A percentile compares a stretch with the other conserved stretches of the same genome.
Conservation (phyloP, 1,140 invertebrate genomes). For the Aphidius gifuensis region DNA sequence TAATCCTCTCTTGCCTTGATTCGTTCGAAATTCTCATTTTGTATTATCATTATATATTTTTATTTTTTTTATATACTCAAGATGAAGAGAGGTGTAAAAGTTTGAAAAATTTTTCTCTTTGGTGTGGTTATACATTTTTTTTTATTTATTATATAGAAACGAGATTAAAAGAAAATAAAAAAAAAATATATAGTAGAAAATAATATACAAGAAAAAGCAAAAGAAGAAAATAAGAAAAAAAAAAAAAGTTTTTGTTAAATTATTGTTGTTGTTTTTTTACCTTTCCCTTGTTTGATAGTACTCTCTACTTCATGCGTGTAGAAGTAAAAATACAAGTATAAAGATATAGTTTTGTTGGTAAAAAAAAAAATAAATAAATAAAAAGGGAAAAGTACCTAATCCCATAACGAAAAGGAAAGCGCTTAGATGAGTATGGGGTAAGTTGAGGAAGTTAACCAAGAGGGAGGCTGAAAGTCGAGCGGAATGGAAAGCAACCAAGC, state of each 20-base stretch:
- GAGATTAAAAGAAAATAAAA: no score
- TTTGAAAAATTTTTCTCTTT: no score
- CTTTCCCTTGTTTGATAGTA: not conserved
- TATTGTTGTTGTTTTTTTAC: constrained; percentile 3
- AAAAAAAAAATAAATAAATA: not conserved
- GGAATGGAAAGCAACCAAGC: constrained; percentile 17
- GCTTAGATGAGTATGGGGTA: constrained; percentile 15
- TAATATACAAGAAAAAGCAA: not conserved
- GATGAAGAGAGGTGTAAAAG: no score
- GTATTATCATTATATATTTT: not conserved
- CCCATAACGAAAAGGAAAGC: constrained; percentile 26
- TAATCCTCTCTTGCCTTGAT: constrained; percentile 12
- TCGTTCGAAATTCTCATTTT: not conserved
- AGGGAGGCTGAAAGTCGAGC: constrained; percentile 7
- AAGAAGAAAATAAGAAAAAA: not conserved
- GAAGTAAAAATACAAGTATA: no score
- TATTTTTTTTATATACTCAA: no score
- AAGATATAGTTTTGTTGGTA: no score
- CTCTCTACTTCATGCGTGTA: no score
- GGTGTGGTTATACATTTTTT: no score
- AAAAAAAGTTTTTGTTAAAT: no score
- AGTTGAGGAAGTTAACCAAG: not conserved
- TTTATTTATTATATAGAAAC: no score
- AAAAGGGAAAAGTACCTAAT: constrained; percentile 24
- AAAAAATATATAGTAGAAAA: no score